Conservation (phyloP, 2,888 invertebrate genomes). For the Caenorhabditis plicata region DNA sequence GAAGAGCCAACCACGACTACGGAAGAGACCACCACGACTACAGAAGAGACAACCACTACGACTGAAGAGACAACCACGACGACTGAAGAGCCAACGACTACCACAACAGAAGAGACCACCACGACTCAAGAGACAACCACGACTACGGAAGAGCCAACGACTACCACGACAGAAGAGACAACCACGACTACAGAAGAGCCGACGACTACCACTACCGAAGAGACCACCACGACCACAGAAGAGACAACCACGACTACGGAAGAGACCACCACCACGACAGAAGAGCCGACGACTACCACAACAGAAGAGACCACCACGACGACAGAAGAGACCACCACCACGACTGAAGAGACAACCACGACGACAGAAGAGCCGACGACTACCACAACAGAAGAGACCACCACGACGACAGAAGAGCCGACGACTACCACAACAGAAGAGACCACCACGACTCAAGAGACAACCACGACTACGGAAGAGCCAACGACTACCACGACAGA, state of each 20-base stretch:
- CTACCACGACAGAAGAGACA: constrained; percentile 8
- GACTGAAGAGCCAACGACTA: constrained; percentile 10
- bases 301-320: constrained; percentile 3
- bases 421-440: constrained; percentile 9
- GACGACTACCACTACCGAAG: not conserved
- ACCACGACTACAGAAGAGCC: constrained; percentile 4
- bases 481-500: constrained; percentile 1
- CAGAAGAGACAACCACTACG: not conserved
- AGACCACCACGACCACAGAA: constrained; percentile 5
- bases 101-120: not conserved
- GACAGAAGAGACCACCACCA: constrained; percentile 4
- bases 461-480: constrained; percentile 7
- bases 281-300: not conserved
- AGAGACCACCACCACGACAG: not conserved
- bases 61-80: not conserved
- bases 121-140: constrained; percentile 4
- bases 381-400: constrained; percentile 10
- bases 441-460: constrained; percentile 2
- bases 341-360: constrained; percentile 4
- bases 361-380: not conserved
- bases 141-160: not conserved
- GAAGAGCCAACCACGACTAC: not conserved
- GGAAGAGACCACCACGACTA: not conserved
- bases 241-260: not conserved
- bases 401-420: constrained; percentile 3